Evolutionary conservation across 2,797 vertebrate species (phyloP).

Genomic region (Pipistrellus pygmaeus): DNA sequence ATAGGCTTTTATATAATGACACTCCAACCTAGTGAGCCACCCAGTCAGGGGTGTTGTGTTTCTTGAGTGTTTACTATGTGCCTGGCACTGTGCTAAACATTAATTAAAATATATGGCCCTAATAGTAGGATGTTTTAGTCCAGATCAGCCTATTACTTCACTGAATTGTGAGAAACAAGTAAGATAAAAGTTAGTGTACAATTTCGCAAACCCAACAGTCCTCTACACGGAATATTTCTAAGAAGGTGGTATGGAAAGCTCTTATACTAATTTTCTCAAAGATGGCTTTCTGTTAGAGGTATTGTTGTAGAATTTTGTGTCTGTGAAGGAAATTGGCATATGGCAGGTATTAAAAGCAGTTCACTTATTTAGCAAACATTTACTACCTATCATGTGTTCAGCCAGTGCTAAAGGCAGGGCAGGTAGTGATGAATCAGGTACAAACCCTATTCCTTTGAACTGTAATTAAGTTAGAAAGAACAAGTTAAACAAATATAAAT

Average conservation of each 20-base stretch:
- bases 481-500: constrained; percentile 29
- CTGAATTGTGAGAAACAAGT: not conserved
- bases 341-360: not conserved
- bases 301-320: not conserved
- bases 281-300: not conserved
- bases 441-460: not conserved
- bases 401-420: not conserved
- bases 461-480: not conserved
- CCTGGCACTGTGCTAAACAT: not conserved
- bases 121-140: not conserved
- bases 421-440: not conserved
- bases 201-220: not conserved
- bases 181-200: not conserved
- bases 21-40: not conserved
- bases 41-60: not conserved
- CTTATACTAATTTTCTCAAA: constrained; percentile 19
- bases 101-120: constrained; percentile 10
- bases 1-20: not conserved
- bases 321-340: not conserved
- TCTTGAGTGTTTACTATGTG: not conserved
- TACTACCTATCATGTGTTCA: not conserved
- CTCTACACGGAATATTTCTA: not conserved
- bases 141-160: not conserved
- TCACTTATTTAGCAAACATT: constrained; percentile 27
- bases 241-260: not conserved